Percentiles rank a stretch among this genome's conserved stretches.
phyloP scores from a whole-genome alignment of 2,113 vertebrate species.

The Tachycineta bicolor region DNA sequence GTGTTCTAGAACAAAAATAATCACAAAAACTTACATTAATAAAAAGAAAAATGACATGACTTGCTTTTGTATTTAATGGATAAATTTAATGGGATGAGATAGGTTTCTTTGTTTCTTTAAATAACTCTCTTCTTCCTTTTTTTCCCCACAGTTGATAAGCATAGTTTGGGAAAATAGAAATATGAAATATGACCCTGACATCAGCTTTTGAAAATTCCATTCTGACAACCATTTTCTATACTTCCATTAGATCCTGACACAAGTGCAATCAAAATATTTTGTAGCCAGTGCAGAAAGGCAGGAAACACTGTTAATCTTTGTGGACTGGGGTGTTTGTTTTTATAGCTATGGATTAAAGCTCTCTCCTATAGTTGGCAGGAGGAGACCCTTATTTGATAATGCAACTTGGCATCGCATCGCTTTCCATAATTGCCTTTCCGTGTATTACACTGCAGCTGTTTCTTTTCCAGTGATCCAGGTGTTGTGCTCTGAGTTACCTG shows the following conservation, averaged over 20 bases:
- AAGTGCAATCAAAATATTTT: background rate
- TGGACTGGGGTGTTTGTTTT: conserved; percentile 2
- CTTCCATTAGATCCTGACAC: background rate
- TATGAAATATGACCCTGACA: background rate
- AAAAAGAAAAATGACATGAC: background rate
- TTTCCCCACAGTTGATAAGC: fast-evolving
- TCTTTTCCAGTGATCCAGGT: background rate
- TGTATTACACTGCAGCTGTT: background rate
- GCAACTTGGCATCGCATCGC: background rate
- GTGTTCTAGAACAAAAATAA: background rate
- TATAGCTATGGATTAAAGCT: background rate
- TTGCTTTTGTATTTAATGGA: background rate
- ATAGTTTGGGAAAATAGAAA: background rate
- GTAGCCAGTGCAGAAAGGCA: background rate
- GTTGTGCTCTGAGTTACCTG: background rate
- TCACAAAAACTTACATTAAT: background rate
- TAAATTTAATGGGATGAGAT: background rate
- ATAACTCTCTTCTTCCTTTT: background rate
- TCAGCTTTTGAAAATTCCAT: background rate
- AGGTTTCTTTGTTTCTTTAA: background rate
- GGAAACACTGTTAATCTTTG: background rate
- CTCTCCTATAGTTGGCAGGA: background rate
- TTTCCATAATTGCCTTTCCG: background rate
- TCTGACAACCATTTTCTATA: background rate
- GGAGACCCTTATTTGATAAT: background rate